These are phyloP conservation scores for Euproctis similis DNA, from an alignment of 2,888 invertebrate species.

Conservation along the genomic window DNA sequence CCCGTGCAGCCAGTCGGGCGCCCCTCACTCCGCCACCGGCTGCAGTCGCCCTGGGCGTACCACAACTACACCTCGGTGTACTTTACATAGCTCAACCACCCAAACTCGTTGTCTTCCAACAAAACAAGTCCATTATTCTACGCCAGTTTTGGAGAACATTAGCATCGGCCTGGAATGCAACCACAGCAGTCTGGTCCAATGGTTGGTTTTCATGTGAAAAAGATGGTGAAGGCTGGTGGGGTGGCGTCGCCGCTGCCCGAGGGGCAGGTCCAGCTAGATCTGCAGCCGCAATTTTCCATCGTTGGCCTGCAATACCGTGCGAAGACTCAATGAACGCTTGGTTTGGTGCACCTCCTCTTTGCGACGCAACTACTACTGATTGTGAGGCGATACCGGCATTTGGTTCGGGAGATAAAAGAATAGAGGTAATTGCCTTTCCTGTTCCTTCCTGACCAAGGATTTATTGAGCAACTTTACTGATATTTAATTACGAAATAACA, in stretches of 20 bases:
- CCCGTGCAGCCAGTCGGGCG: constrained; percentile 58
- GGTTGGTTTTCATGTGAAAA: constrained; percentile 66
- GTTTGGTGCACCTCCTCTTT: constrained; percentile 75
- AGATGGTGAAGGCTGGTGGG: constrained; percentile 55
- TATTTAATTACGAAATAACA: neutral
- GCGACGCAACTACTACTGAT: constrained; percentile 51
- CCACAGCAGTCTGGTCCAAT: constrained; percentile 60
- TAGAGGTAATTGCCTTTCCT: constrained; percentile 37
- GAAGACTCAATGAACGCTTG: constrained; percentile 80
- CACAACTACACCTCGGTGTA: constrained; percentile 66
- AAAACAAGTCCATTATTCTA: constrained; percentile 65
- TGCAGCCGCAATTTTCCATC: constrained; percentile 77
- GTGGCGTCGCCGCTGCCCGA: constrained; percentile 63
- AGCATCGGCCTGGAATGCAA: constrained; percentile 68
- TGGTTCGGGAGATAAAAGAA: constrained; percentile 32
- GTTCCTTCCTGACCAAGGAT: too few relatives aligned
- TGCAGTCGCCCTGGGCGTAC: constrained; percentile 67
- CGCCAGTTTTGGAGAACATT: constrained; percentile 74
- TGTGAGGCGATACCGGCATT: constrained; percentile 50
- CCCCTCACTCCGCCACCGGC: constrained; percentile 56
- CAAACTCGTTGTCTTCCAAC: constrained; percentile 60
- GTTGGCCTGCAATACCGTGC: constrained; percentile 82
- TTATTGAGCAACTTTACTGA: neutral
- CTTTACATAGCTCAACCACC: constrained; percentile 59
- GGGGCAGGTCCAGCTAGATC: constrained; percentile 62